These are phyloP conservation scores for Leptarthrus brevirostris DNA, from an alignment of 2,888 invertebrate genomes.

Conservation along the genomic window DNA sequence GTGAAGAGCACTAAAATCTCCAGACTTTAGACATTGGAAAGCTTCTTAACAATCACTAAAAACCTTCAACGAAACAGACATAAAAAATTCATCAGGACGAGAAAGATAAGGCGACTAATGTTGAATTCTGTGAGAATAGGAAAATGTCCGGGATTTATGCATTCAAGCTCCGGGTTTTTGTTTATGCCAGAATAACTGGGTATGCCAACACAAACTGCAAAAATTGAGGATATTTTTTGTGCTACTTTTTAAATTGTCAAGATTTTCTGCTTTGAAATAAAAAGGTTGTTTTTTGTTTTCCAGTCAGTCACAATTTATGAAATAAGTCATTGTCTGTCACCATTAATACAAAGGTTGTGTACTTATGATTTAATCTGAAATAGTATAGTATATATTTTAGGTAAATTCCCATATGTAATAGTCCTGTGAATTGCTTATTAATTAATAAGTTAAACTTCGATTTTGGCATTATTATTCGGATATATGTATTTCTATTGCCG, in stretches of 20 bases:
- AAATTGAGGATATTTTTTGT: neutral
- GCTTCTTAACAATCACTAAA: constrained; percentile 7
- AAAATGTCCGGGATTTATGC: neutral
- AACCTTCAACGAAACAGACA: constrained; percentile 1
- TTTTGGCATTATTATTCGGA: too few relatives aligned
- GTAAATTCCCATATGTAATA: too few relatives aligned
- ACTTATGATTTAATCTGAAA: too few relatives aligned
- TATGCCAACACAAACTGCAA: neutral
- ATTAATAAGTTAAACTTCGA: too few relatives aligned
- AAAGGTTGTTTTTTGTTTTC: neutral
- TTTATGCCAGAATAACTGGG: neutral
- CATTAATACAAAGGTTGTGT: too few relatives aligned
- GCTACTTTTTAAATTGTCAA: constrained; percentile 3
- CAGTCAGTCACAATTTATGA: neutral
- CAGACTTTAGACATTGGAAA: neutral
- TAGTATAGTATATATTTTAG: too few relatives aligned
- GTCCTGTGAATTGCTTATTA: too few relatives aligned
- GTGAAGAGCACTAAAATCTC: neutral
- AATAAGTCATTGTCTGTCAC: too few relatives aligned
- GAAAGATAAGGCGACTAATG: neutral
- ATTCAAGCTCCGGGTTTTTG: neutral
- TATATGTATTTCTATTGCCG: too few relatives aligned
- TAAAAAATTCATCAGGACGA: constrained; percentile 8
- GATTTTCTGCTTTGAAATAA: neutral
- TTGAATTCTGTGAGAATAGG: neutral